phyloP scores from a whole-genome alignment of 1,140 invertebrate genomes.

The Fopius arisanus region DNA sequence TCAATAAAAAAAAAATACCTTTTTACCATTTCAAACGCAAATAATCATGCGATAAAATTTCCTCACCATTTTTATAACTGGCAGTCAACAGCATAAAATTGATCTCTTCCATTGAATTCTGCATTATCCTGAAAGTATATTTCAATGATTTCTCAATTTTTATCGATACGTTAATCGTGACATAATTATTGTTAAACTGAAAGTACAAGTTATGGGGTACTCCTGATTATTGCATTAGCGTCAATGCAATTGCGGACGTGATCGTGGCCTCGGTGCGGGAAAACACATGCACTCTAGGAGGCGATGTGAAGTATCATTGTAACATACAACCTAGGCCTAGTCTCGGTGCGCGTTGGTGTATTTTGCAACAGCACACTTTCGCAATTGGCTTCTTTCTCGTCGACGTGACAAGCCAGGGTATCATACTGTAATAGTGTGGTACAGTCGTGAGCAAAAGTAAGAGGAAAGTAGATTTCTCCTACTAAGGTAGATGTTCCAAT shows the following conservation, averaged over 20 bases:
- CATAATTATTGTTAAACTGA: background rate
- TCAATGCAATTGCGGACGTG: slow-evolving; percentile 16
- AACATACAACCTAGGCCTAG: slow-evolving; percentile 47
- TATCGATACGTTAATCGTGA: background rate
- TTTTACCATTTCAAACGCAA: background rate
- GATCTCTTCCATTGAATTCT: background rate
- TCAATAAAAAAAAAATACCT: background rate
- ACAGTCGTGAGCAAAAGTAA: slow-evolving; percentile 12
- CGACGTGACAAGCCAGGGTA: slow-evolving; percentile 25
- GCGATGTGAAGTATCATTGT: background rate
- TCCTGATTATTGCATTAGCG: slow-evolving; percentile 3
- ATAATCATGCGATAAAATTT: background rate
- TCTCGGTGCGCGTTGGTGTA: slow-evolving; percentile 22
- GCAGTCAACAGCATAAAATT: no score
- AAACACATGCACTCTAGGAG: slow-evolving; percentile 13
- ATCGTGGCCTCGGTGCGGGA: slow-evolving; percentile 18
- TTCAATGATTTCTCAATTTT: background rate
- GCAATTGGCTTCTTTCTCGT: slow-evolving; percentile 48
- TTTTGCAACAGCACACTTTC: slow-evolving; percentile 50
- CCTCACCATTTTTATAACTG: no score
- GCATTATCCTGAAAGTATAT: background rate
- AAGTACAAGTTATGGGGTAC: background rate
- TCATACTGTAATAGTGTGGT: slow-evolving; percentile 4
- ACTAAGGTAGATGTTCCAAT: background rate
- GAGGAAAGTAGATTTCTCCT: background rate